Conservation (phyloP, 1,140 invertebrate species). For the Apis cerana region DNA sequence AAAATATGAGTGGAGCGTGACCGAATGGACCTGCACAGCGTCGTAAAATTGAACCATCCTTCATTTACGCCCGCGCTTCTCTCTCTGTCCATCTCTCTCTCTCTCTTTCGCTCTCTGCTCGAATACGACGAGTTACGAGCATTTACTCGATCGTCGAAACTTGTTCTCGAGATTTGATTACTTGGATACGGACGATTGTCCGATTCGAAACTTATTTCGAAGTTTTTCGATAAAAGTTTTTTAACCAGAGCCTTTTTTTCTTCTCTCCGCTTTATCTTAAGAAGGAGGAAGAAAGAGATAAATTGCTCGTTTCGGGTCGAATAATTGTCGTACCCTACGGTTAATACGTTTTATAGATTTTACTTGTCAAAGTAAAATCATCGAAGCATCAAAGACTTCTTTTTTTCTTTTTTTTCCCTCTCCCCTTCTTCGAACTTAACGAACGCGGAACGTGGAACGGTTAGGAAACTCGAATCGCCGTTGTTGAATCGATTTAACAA, state of each 20-base stretch:
- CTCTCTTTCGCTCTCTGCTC: too few relatives aligned
- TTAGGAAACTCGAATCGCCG: neutral
- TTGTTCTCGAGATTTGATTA: too few relatives aligned
- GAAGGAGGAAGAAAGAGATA: neutral
- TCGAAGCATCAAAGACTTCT: neutral
- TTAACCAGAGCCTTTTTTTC: too few relatives aligned
- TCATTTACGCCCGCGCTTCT: neutral
- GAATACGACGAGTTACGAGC: neutral
- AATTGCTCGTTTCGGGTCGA: constrained; percentile 1
- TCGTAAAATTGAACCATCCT: constrained; percentile 1
- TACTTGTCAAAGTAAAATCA: constrained; percentile 5
- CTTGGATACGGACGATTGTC: too few relatives aligned
- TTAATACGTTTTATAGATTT: constrained; percentile 29
- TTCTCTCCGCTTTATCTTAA: too few relatives aligned
- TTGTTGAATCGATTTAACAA: neutral
- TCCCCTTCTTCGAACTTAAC: neutral
- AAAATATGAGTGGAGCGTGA: constrained; percentile 5
- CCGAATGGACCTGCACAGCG: neutral
- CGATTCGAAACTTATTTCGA: too few relatives aligned
- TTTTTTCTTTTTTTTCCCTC: neutral
- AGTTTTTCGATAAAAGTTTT: too few relatives aligned
- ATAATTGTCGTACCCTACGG: too few relatives aligned
- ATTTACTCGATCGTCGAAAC: neutral
- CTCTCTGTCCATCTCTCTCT: too few relatives aligned
- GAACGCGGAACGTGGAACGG: constrained; percentile 6